A percentile compares a stretch with the other conserved stretches of the same genome.
phyloP scores from a whole-genome alignment of 2,113 vertebrate species.

The Syngnathus typhle region DNA sequence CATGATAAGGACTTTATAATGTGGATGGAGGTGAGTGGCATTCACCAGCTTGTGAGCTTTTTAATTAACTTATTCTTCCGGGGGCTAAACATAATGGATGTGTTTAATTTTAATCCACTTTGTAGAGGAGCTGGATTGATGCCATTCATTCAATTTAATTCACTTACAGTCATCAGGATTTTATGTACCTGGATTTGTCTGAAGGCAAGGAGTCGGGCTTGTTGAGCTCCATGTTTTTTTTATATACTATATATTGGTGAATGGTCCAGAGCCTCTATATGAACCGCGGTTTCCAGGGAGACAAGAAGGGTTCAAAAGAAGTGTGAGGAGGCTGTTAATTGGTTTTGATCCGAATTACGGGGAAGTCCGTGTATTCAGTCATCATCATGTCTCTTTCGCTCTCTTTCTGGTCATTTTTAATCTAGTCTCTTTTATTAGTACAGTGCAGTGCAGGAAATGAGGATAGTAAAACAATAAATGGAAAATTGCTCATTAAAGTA shows the following conservation, averaged over 20 bases:
- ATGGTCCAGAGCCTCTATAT: background rate
- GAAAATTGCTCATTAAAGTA: conserved; percentile 3
- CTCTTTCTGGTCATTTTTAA: conserved; percentile 12
- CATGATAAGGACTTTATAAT: conserved; percentile 10
- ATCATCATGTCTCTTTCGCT: conserved; percentile 2
- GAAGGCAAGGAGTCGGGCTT: conserved; percentile 11
- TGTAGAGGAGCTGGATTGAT: conserved; percentile 46
- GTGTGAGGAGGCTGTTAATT: conserved; percentile 19
- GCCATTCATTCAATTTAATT: conserved; percentile 56
- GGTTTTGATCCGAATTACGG: conserved; percentile 29
- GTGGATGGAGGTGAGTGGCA: conserved; percentile 2
- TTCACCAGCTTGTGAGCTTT: conserved; percentile 30
- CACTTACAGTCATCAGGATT: conserved; percentile 36
- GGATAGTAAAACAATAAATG: conserved; percentile 45
- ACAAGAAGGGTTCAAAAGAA: conserved; percentile 13
- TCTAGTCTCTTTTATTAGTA: conserved; percentile 26
- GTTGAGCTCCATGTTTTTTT: background rate
- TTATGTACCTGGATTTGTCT: conserved; percentile 38
- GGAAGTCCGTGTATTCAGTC: background rate
- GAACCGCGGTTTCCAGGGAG: conserved; percentile 5
- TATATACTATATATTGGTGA: conserved; percentile 1
- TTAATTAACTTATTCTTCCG: conserved; percentile 57
- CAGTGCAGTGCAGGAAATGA: conserved; percentile 43
- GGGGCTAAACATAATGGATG: conserved; percentile 43
- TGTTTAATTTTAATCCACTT: conserved; percentile 53